These are phyloP conservation scores for Takifugu bimaculatus DNA, from an alignment of 2,113 vertebrate genomes.

Conservation along the genomic window DNA sequence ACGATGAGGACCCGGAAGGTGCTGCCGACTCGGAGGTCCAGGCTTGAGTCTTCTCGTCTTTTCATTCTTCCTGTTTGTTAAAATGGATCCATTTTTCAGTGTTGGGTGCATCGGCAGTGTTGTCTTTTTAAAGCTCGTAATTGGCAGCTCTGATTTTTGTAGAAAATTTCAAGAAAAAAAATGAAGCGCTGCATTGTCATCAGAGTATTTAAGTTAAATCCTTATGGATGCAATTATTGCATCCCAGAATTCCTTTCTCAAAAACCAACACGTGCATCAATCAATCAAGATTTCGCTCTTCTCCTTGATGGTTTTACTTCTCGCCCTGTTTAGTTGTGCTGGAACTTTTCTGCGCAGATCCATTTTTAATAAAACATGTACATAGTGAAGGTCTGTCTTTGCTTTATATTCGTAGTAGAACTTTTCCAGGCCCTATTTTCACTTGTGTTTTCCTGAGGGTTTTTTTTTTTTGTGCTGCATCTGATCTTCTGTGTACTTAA, in stretches of 20 bases:
- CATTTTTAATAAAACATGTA: conserved; percentile 60
- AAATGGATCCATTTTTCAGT: conserved; percentile 35
- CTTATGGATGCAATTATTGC: conserved; percentile 31
- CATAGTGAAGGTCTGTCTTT: conserved; percentile 53
- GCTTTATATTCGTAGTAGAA: conserved; percentile 33
- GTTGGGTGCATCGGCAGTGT: conserved; percentile 14
- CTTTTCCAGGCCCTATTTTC: conserved; percentile 36
- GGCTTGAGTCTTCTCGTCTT: conserved; percentile 47
- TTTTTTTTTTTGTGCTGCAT: conserved; percentile 33
- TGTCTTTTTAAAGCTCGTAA: conserved; percentile 32
- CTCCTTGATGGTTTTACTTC: conserved; percentile 18
- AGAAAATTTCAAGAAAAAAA: conserved; percentile 15
- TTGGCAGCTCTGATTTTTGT: conserved; percentile 38
- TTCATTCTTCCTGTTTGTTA: conserved; percentile 33
- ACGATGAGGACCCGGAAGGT: conserved; percentile 95
- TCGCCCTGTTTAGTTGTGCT: conserved; percentile 23
- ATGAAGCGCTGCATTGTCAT: conserved; percentile 25
- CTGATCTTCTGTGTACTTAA: conserved; percentile 56
- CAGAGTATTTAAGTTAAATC: conserved; percentile 44
- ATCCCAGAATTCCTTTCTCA: conserved; percentile 13
- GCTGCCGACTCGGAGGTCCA: conserved; percentile 89
- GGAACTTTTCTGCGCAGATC: conserved; percentile 41
- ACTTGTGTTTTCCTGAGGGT: conserved; percentile 12
- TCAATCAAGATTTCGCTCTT: conserved; percentile 13
- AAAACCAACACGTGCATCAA: background rate